Conservation (phyloP, 2,797 vertebrate genomes). For the Avahi laniger region DNA sequence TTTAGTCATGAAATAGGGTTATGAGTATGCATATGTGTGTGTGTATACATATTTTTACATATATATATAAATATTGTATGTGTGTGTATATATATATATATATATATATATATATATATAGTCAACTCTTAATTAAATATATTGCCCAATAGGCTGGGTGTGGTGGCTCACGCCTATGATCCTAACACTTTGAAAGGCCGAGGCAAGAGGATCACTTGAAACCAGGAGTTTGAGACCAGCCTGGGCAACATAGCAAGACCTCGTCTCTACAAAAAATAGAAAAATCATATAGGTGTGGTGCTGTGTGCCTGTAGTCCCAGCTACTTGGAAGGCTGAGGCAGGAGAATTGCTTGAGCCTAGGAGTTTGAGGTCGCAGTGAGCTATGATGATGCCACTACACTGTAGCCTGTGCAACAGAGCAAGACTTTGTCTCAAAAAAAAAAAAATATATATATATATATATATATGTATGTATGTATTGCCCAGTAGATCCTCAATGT, state of each 20-base stretch:
- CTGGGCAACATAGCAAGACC: neutral
- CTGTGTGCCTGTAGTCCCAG: neutral
- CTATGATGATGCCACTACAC: neutral
- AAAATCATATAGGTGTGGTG: neutral
- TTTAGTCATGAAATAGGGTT: conserved; percentile 17
- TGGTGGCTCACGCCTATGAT: neutral
- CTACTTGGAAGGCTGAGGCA: neutral
- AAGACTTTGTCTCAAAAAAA: neutral
- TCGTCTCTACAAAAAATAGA: neutral
- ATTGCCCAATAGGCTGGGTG: neutral
- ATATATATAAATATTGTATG: neutral
- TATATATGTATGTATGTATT: neutral
- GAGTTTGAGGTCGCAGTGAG: neutral
- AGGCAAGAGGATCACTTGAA: neutral
- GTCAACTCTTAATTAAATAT: conserved; percentile 8
- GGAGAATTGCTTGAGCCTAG: neutral
- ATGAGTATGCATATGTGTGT: neutral
- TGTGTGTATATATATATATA: neutral
- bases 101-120: neutral
- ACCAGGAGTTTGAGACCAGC: neutral
- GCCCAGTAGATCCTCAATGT: neutral
- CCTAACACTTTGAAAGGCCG: neutral
- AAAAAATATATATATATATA: too few relatives aligned
- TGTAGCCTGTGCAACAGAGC: neutral
- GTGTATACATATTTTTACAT: neutral